phyloP scores from a whole-genome alignment of 2,113 vertebrate species.

The Stictonetta naevosa region DNA sequence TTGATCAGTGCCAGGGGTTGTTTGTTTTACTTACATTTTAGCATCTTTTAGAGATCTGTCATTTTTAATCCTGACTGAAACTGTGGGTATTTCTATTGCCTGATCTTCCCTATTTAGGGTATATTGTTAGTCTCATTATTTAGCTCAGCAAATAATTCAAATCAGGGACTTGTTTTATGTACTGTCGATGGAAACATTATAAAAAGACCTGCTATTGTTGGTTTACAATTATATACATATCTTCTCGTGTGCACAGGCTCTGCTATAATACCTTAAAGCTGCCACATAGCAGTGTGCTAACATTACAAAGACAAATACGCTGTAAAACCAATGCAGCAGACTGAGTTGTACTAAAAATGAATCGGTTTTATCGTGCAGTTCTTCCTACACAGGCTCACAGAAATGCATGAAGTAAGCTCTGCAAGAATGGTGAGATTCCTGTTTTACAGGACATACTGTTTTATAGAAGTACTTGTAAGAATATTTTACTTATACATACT shows the following conservation, averaged over 20 bases:
- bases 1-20: conserved; percentile 6
- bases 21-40: conserved; percentile 17
- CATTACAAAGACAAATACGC: conserved; percentile 39
- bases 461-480: neutral
- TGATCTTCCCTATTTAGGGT: neutral
- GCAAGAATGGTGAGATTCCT: neutral
- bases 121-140: neutral
- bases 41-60: conserved; percentile 3
- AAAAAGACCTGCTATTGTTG: neutral
- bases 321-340: conserved; percentile 28
- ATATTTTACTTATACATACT: neutral
- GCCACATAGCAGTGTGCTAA: neutral
- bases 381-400: neutral
- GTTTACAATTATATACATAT: neutral
- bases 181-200: neutral
- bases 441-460: neutral
- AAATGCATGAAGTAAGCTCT: neutral
- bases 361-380: neutral
- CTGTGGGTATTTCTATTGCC: conserved; percentile 25
- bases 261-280: conserved; percentile 1
- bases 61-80: conserved; percentile 42
- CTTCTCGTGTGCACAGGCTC: neutral
- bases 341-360: neutral
- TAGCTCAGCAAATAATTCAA: conserved; percentile 24
- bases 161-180: neutral